A percentile compares a stretch with the other conserved stretches of the same genome.
Evolutionary conservation across 2,888 invertebrate genomes (phyloP).

Genomic region (Smittia sp.): DNA sequence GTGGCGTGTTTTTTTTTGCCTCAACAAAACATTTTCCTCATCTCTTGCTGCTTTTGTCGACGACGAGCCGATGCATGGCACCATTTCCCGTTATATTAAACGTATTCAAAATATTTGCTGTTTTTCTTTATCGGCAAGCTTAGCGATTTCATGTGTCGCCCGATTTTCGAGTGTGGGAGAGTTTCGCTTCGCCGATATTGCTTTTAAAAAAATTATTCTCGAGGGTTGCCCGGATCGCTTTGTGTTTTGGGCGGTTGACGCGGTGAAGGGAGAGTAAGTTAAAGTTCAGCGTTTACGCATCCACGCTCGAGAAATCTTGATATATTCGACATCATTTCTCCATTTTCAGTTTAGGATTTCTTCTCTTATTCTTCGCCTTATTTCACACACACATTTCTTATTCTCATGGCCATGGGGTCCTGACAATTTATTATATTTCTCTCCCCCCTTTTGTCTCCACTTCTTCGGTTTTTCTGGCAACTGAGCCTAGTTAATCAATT

Average conservation of each 20-base stretch:
- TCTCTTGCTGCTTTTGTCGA: neutral
- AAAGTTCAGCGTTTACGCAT: conserved; percentile 41
- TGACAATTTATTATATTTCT: conserved; percentile 37
- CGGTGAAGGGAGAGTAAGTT: conserved; percentile 16
- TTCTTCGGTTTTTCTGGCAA: conserved; percentile 28
- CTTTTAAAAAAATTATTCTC: conserved; percentile 7
- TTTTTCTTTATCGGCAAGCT: conserved; percentile 6
- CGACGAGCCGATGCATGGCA: neutral
- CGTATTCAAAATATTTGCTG: conserved; percentile 16
- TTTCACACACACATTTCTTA: conserved; percentile 30
- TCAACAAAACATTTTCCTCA: conserved; percentile 9
- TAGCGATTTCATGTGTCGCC: neutral
- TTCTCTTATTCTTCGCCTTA: conserved; percentile 21
- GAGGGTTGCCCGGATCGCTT: neutral
- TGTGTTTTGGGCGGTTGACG: neutral
- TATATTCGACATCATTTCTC: conserved; percentile 40
- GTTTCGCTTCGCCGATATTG: neutral
- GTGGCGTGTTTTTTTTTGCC: neutral
- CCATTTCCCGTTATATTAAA: neutral
- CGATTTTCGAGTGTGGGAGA: neutral
- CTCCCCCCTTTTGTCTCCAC: neutral
- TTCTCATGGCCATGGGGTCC: conserved; percentile 35
- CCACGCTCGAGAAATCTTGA: conserved; percentile 30
- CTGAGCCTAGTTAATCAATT: conserved; percentile 39
- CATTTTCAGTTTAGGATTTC: conserved; percentile 35